Evolutionary conservation across 2,888 invertebrate genomes (phyloP).

Genomic region (Venusia cambrica): DNA sequence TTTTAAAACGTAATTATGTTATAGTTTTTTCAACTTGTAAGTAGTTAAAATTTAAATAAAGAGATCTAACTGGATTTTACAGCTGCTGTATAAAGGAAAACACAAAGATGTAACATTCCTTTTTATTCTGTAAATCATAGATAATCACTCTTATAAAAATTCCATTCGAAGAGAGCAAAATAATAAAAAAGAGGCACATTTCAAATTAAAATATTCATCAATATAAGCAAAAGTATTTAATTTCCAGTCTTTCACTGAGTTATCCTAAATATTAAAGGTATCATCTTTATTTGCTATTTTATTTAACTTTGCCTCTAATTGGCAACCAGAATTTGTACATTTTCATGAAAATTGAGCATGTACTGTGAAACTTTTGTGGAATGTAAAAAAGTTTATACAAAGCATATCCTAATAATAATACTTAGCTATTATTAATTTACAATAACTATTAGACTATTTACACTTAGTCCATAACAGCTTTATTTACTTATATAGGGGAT

Average conservation of each 20-base stretch:
- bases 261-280: slow-evolving; percentile 5
- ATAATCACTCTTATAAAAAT: slow-evolving; percentile 11
- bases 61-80: too few species aligned
- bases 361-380: slow-evolving; percentile 15
- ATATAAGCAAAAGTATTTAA: slow-evolving; percentile 1
- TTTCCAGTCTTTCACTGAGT: slow-evolving; percentile 13
- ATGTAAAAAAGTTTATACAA: slow-evolving; percentile 21
- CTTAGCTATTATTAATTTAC: slow-evolving; percentile 18
- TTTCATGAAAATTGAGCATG: slow-evolving; percentile 20
- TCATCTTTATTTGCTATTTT: slow-evolving; percentile 1
- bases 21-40: too few species aligned
- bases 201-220: slow-evolving; percentile 2
- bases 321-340: slow-evolving; percentile 8
- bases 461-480: slow-evolving; percentile 19
- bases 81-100: too few species aligned
- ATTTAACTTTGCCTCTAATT: neutral
- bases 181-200: neutral
- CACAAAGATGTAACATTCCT: slow-evolving; percentile 7
- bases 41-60: too few species aligned
- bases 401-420: slow-evolving; percentile 26
- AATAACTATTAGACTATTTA: slow-evolving; percentile 25
- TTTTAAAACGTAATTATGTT: too few species aligned
- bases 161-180: slow-evolving; percentile 1
- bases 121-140: slow-evolving; percentile 21
- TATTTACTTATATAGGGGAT: slow-evolving; percentile 11